phyloP scores from a whole-genome alignment of 2,797 vertebrate genomes.

The Labroides dimidiatus region DNA sequence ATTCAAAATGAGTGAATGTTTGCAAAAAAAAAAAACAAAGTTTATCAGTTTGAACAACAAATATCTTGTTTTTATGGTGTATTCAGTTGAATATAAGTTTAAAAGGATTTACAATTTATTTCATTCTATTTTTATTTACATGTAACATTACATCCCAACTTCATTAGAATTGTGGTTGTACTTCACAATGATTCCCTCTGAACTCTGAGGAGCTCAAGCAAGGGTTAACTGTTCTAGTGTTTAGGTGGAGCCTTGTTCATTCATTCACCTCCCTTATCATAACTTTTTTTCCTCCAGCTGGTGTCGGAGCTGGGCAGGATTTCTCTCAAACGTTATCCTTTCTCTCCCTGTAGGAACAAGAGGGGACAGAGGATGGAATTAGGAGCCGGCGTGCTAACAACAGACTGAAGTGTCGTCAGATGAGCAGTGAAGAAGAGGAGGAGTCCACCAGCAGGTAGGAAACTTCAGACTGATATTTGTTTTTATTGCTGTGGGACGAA shows the following conservation, averaged over 20 bases:
- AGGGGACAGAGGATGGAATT: constrained; percentile 56
- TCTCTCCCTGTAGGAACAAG: constrained; percentile 68
- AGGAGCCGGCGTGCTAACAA: constrained; percentile 13
- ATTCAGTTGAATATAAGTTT: no score
- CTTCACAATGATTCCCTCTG: constrained; percentile 1
- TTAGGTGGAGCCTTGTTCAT: constrained; percentile 56
- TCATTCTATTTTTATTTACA: no score
- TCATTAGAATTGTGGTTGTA: no score
- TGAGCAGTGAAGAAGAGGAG: constrained; percentile 55
- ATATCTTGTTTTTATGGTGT: no score
- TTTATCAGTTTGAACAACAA: no score
- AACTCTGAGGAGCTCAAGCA: constrained; percentile 7
- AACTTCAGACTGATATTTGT: background rate
- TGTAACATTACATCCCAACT: no score
- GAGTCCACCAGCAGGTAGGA: constrained; percentile 69
- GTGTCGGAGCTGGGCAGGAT: constrained; percentile 5
- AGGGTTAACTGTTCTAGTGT: constrained; percentile 50
- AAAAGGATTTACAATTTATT: no score
- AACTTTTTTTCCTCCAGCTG: constrained; percentile 33
- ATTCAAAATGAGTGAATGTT: no score
- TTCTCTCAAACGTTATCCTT: background rate
- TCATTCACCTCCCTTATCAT: constrained; percentile 58
- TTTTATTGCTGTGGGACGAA: background rate
- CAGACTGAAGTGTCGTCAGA: constrained; percentile 35
- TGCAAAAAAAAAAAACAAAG: no score